Percentiles rank a stretch among this genome's conserved stretches.
Conservation (phyloP, 1,140 invertebrate species). For the Leptinotarsa undecemlineata region DNA sequence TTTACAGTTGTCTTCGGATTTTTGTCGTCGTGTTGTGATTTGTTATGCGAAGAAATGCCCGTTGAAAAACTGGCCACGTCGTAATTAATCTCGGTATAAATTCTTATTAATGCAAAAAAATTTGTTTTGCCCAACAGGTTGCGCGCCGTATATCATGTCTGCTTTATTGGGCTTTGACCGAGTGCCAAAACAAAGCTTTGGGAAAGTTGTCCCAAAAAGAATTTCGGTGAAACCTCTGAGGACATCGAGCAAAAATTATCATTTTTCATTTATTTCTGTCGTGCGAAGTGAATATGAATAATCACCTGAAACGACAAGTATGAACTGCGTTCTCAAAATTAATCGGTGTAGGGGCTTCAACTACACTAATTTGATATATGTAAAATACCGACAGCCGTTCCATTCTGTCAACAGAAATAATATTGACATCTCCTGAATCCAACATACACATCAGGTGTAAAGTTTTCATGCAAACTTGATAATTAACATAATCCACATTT, state of each 20-base stretch:
- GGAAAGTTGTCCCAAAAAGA: constrained; percentile 4
- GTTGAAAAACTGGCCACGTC: constrained; percentile 1
- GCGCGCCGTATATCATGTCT: neutral
- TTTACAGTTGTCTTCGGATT: constrained; percentile 37
- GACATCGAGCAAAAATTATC: neutral
- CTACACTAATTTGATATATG: too few species aligned
- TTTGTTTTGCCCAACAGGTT: constrained; percentile 7
- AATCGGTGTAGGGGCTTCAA: neutral
- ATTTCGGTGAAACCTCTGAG: neutral
- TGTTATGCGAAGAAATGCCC: neutral
- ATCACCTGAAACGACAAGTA: too few species aligned
- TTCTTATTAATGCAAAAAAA: constrained; percentile 10
- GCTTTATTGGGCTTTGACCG: neutral
- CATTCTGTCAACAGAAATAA: too few species aligned
- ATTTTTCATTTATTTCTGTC: neutral
- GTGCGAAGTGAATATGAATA: too few species aligned
- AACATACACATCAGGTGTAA: too few species aligned
- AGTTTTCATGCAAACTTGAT: too few species aligned
- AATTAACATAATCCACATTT: too few species aligned
- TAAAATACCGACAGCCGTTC: too few species aligned
- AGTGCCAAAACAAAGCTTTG: constrained; percentile 6
- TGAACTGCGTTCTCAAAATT: neutral
- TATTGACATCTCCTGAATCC: too few species aligned
- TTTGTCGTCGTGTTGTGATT: constrained; percentile 24
- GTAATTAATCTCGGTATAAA: constrained; percentile 7